Evolutionary conservation across 2,797 vertebrate genomes (phyloP), one percentile per base, ranked within the genome.

Genomic region (Phoeniculus purpureus): DNA sequence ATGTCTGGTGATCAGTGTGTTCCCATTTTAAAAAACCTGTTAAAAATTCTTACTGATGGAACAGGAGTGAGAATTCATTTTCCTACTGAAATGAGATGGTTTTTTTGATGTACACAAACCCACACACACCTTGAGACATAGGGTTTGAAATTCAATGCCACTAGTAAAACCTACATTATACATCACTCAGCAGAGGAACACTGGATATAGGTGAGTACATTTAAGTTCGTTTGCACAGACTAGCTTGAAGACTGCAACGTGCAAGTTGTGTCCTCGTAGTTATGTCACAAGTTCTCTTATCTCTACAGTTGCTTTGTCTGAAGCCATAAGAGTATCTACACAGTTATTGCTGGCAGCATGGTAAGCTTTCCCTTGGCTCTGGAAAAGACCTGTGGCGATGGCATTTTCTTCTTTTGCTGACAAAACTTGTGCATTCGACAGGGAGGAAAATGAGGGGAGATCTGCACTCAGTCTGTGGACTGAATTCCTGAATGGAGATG

Each of bases 101-200:
- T 2, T 16, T 60, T 86, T 94, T 87, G n/a, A 20, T 60, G 40
- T 60, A 45, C n/a, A 47, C 29, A 87, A 62, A 85, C 78, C 15
- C 2, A 0, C 2, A 6, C 8, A 54, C 22, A 51, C 3, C 13
- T 55, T 72, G 9, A 43, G 81, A 65, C 37, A 74, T 7, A 67
- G 78, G 26, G 37, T 89, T 88, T 91, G 54, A 96, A 93, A 93
- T 82, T 89, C 45, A 81, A 55, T 72, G 27, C 34, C 90, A 74
- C 47, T 40, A 55, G 22, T 48, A 79, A 91, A 95, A 61, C 5
- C 71, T 74, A 62, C 1, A n/a, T 80, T 92, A 74, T 31, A 89
- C 70, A 25, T 7, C 20, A 64, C 29, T 55, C 16, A 61, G 13
- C 78, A 88, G 72, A 25, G 31, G 25, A 93, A 58, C 8, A 61